Percentiles rank a stretch among this genome's conserved stretches.
These are phyloP conservation scores for Drosophila cardini DNA, from an alignment of 1,140 invertebrate species.

Conservation along the genomic window DNA sequence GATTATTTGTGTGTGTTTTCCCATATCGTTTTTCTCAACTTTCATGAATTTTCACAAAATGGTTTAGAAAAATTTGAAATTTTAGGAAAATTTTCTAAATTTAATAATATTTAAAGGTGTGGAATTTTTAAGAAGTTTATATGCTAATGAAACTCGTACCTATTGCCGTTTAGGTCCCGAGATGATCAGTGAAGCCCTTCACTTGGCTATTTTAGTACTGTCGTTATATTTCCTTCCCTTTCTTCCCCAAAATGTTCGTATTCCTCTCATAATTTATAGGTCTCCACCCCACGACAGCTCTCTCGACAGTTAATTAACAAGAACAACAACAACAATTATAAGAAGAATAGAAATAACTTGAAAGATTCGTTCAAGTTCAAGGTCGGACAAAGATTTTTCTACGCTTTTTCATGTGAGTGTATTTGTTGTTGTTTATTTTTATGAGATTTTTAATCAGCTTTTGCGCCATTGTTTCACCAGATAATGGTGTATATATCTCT, in stretches of 20 bases:
- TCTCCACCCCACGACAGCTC: neutral
- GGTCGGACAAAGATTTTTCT: conserved; percentile 64
- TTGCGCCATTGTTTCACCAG: conserved; percentile 31
- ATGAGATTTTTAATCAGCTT: conserved; percentile 42
- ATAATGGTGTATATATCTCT: conserved; percentile 21
- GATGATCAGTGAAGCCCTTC: too few relatives aligned
- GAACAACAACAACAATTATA: conserved; percentile 18
- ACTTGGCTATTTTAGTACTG: too few relatives aligned
- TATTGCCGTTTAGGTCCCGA: too few relatives aligned
- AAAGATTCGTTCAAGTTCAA: conserved; percentile 78
- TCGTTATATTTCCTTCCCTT: too few relatives aligned
- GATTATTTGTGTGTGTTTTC: conserved; percentile 3
- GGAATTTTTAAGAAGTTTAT: too few relatives aligned
- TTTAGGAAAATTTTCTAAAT: neutral
- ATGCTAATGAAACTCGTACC: too few relatives aligned
- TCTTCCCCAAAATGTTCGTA: too few relatives aligned
- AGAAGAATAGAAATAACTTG: conserved; percentile 24
- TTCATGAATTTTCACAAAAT: neutral
- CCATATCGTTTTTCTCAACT: conserved; percentile 1
- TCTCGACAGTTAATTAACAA: conserved; percentile 33
- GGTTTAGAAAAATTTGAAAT: neutral
- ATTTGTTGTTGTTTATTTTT: conserved; percentile 47
- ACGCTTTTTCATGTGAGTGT: conserved; percentile 39
- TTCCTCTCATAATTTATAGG: too few relatives aligned
- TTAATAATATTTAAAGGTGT: neutral